A percentile compares a stretch with the other conserved stretches of the same genome.
Conservation (phyloP, 2,888 invertebrate genomes). For the Dryobotodes eremita region DNA sequence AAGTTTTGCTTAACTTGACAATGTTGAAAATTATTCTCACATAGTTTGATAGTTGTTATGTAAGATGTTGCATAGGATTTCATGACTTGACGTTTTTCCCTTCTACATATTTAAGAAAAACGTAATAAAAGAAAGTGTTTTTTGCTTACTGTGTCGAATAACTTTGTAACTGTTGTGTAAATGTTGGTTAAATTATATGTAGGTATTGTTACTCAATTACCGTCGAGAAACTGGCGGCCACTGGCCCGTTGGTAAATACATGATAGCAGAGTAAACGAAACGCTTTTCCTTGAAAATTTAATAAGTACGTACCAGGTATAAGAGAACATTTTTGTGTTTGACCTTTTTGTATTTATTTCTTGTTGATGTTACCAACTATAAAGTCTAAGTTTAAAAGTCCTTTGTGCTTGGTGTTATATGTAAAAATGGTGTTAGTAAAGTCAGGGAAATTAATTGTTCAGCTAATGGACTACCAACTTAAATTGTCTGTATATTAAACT, state of each 20-base stretch:
- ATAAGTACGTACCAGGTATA: not conserved
- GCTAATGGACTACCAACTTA: too few species aligned
- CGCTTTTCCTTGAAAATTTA: slow-evolving; percentile 12
- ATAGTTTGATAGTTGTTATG: slow-evolving; percentile 49
- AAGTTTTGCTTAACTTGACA: slow-evolving; percentile 76
- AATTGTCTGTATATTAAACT: too few species aligned
- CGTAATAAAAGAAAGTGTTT: slow-evolving; percentile 39
- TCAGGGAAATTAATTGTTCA: too few species aligned
- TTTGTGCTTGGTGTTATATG: too few species aligned
- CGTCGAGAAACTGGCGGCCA: not conserved
- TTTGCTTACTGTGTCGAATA: not conserved
- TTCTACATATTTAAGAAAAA: slow-evolving; percentile 17
- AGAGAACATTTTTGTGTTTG: slow-evolving; percentile 9
- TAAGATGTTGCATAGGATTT: slow-evolving; percentile 39
- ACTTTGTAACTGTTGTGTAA: slow-evolving; percentile 25
- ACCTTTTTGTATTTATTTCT: not conserved
- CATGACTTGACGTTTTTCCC: slow-evolving; percentile 25
- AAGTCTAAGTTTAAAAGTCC: not conserved
- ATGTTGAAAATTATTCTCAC: slow-evolving; percentile 67
- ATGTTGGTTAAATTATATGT: slow-evolving; percentile 1
- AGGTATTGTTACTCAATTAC: slow-evolving; percentile 32
- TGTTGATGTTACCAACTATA: not conserved
- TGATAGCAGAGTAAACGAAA: slow-evolving; percentile 13
- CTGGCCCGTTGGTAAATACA: slow-evolving; percentile 21
- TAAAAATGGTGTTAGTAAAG: too few species aligned